Conservation (phyloP, 2,888 invertebrate genomes). For the Epiblema foenella region DNA sequence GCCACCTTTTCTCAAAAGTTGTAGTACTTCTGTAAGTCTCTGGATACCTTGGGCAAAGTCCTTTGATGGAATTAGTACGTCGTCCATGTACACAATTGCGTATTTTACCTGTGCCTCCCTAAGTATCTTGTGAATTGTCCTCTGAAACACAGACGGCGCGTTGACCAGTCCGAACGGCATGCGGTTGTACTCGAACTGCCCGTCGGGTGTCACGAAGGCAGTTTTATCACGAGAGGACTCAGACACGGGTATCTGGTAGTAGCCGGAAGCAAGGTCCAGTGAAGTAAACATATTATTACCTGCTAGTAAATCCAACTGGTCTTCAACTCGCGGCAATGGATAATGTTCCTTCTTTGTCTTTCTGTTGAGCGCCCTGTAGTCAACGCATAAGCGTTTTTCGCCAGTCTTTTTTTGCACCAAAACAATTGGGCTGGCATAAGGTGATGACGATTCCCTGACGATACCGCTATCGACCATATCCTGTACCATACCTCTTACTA, state of each 20-base stretch:
- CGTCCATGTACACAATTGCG: neutral
- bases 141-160: constrained; percentile 17
- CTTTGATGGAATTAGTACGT: neutral
- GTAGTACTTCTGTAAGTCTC: neutral
- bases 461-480: neutral
- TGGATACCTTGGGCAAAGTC: neutral
- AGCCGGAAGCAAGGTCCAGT: constrained; percentile 8
- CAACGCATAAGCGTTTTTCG: neutral
- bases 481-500: neutral
- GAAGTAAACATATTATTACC: constrained; percentile 7
- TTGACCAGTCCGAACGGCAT: constrained; percentile 10
- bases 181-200: constrained; percentile 2
- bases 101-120: neutral
- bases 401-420: constrained; percentile 3
- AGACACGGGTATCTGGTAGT: constrained; percentile 41
- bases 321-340: constrained; percentile 5
- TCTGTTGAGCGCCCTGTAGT: neutral
- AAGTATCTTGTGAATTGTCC: neutral
- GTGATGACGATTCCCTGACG: neutral
- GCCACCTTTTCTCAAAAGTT: constrained; percentile 23
- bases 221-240: constrained; percentile 30
- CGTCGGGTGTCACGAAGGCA: constrained; percentile 16
- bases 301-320: constrained; percentile 6
- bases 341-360: constrained; percentile 24
- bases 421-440: neutral